These are phyloP conservation scores for Chelmon rostratus DNA, from an alignment of 2,797 vertebrate genomes.

Conservation along the genomic window DNA sequence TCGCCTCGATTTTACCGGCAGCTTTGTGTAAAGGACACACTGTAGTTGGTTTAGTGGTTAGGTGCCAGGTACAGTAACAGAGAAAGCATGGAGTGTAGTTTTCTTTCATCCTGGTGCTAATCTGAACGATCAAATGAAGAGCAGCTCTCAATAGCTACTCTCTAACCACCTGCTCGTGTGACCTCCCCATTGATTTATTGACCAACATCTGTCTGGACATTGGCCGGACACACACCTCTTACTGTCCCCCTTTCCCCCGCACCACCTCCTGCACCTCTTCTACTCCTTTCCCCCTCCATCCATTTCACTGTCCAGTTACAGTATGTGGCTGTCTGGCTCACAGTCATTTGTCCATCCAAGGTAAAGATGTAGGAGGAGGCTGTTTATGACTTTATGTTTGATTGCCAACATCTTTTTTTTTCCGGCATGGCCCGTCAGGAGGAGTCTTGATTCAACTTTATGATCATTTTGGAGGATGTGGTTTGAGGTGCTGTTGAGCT, in stretches of 20 bases:
- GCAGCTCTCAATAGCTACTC: slow-evolving; percentile 62
- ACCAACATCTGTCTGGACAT: slow-evolving; percentile 66
- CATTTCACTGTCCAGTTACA: slow-evolving; percentile 20
- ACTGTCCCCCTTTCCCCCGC: neutral
- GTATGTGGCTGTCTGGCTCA: neutral
- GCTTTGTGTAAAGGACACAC: slow-evolving; percentile 23
- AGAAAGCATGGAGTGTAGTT: slow-evolving; percentile 15
- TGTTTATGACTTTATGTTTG: slow-evolving; percentile 7
- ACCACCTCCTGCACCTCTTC: slow-evolving; percentile 8
- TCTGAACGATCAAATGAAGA: slow-evolving; percentile 59
- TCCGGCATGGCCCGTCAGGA: neutral
- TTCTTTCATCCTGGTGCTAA: slow-evolving; percentile 51
- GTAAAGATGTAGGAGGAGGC: neutral
- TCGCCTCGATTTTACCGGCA: neutral
- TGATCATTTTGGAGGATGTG: neutral
- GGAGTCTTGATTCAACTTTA: neutral
- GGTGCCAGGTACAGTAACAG: slow-evolving; percentile 12
- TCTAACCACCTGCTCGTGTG: slow-evolving; percentile 67
- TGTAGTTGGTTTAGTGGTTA: slow-evolving; percentile 9
- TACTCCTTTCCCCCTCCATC: slow-evolving; percentile 7
- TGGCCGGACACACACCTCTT: slow-evolving; percentile 48
- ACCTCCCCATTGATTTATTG: slow-evolving; percentile 81
- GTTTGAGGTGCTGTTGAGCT: neutral
- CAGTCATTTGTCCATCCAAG: slow-evolving; percentile 14
- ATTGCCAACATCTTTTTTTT: neutral